Base-by-base conservation (phyloP, 2,888 invertebrate species). In the Agrilus mali region DNA sequence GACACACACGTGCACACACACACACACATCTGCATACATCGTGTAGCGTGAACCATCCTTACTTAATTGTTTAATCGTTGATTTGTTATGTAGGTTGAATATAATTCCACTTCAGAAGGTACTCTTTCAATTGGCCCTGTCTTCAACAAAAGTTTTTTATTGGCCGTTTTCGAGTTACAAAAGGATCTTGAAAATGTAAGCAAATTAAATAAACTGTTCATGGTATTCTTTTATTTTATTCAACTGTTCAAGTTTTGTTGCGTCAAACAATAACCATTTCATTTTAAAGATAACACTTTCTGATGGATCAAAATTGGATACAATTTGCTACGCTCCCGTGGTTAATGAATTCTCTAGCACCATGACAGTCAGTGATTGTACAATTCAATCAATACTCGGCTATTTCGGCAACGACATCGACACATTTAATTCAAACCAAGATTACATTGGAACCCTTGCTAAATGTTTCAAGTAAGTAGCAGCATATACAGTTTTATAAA, bases 251-350 rank as follows among this genome's bases (percentile, higher is more conserved):
- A 5, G 31, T 32, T 41, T 38, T 41, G 14, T 37, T 17, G 31
- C 33, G 7, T 36, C 27, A 10, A 3, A 27, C 27, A 22, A 22
- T 22, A 4, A 22, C 2, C 4, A 17, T 17, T 17, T 40, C 15
- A 13, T 17, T 42, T 58, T 56, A 27, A 45, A 72, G 59, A 61
- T 78, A 42, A 77, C 76, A 1, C 59, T 71, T 54, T 66, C 71
- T 1, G 71, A 73, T 1, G 70, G 66, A 33, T 70, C 73, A 14
- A 78, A 73, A 2, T 55, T 80, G 31, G 69, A 74, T 41, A 78
- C 80, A 51, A 81, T 95, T 33, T 97, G 96, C 61, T 89, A 81
- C 62, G 80, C 88, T 6, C 96, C 96, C 0, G 69, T 92, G 50
- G 71, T 74, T 12, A 75, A 77, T 0, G 73, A 75, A 43, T 80